phyloP scores from a whole-genome alignment of 2,797 vertebrate genomes.

The Parambassis ranga region DNA sequence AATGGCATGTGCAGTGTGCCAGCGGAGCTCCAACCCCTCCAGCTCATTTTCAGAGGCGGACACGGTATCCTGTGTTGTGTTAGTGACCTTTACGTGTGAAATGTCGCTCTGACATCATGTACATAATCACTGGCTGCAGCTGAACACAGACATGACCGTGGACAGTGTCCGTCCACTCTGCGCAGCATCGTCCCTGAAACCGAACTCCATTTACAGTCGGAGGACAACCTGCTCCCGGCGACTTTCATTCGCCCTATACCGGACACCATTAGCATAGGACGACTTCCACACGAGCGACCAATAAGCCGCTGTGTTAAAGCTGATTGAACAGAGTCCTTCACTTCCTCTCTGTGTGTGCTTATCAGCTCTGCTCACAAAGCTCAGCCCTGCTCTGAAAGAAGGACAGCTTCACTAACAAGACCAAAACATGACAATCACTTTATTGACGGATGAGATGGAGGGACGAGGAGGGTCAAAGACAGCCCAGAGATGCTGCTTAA shows the following conservation, averaged over 20 bases:
- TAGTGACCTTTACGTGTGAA: constrained; percentile 63
- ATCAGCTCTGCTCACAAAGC: constrained; percentile 64
- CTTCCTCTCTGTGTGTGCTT: constrained; percentile 31
- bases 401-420: too few species aligned
- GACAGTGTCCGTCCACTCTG: background rate
- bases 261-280: constrained; percentile 35
- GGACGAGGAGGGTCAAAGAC: background rate
- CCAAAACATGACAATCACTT: too few species aligned
- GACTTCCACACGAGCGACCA: constrained; percentile 6
- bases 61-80: constrained; percentile 30
- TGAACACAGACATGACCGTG: background rate
- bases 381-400: constrained; percentile 19
- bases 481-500: background rate
- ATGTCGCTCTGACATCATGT: constrained; percentile 52
- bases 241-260: constrained; percentile 51
- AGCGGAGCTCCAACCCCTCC: constrained; percentile 37
- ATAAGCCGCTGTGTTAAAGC: constrained; percentile 7
- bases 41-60: constrained; percentile 54
- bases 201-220: background rate
- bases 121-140: constrained; percentile 55
- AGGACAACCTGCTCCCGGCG: constrained; percentile 19
- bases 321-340: constrained; percentile 38
- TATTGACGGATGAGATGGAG: too few species aligned
- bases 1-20: constrained; percentile 58
- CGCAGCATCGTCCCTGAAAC: too few species aligned